phyloP scores from a whole-genome alignment of 2,888 invertebrate genomes.

The Stenchaetothrips biformis region DNA sequence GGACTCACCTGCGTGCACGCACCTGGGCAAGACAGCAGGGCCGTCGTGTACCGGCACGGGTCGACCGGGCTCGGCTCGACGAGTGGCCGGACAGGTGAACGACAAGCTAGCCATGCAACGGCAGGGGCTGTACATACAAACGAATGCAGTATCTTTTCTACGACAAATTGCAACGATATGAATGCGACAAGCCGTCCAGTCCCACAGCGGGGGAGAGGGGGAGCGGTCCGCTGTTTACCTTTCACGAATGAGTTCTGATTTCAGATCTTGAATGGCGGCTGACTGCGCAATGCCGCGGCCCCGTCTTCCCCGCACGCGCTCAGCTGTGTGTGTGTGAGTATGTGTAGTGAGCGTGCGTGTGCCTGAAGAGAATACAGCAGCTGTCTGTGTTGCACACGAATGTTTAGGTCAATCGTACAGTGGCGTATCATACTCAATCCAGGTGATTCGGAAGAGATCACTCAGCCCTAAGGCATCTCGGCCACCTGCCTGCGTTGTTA shows the following conservation, averaged over 20 bases:
- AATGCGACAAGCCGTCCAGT: conserved; percentile 12
- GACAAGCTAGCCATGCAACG: conserved; percentile 7
- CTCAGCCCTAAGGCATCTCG: no score
- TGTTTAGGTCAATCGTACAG: no score
- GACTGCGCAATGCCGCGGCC: neutral
- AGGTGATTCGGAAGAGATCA: no score
- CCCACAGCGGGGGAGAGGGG: neutral
- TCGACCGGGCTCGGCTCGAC: neutral
- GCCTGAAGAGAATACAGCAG: no score
- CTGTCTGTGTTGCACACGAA: no score
- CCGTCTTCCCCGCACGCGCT: neutral
- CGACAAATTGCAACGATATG: conserved; percentile 21
- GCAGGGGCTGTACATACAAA: conserved; percentile 23
- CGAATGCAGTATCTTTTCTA: conserved; percentile 23
- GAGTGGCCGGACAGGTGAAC: conserved; percentile 9
- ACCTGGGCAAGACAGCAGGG: neutral
- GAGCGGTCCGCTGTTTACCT: neutral
- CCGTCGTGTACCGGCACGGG: neutral
- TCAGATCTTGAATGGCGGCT: conserved; percentile 7
- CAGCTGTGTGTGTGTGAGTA: neutral
- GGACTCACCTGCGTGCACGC: neutral
- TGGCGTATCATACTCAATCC: no score
- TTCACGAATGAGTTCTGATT: conserved; percentile 11
- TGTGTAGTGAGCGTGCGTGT: neutral
- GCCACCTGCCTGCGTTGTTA: no score